A percentile compares a stretch with the other conserved stretches of the same genome.
phyloP scores from a whole-genome alignment of 2,888 invertebrate species.

The Noctua janthe region DNA sequence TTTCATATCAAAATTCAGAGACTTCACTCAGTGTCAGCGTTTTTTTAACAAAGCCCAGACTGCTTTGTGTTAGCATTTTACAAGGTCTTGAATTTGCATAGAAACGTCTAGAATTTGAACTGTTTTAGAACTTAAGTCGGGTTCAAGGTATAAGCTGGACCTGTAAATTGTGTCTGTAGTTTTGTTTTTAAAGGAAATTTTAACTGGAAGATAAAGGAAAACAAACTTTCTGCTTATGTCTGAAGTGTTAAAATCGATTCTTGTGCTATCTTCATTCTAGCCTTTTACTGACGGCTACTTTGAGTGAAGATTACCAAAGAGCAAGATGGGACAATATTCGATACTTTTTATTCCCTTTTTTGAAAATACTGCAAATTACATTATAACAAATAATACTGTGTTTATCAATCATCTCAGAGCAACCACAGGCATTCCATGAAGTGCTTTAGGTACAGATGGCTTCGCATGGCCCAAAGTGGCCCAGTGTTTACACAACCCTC shows the following conservation, averaged over 20 bases:
- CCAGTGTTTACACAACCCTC: conserved; percentile 13
- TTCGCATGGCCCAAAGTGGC: not conserved
- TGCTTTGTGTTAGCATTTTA: conserved; percentile 35
- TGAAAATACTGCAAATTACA: not conserved
- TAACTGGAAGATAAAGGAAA: not conserved
- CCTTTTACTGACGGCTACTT: no score
- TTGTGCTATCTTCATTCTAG: not conserved
- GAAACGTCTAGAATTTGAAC: conserved; percentile 41
- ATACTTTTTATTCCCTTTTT: not conserved
- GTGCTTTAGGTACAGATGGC: not conserved
- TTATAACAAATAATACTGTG: no score
- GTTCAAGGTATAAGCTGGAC: not conserved
- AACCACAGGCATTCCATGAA: not conserved
- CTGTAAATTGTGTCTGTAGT: not conserved
- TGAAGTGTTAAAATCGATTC: not conserved
- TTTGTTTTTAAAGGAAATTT: conserved; percentile 3
- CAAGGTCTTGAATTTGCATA: conserved; percentile 46
- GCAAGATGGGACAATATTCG: not conserved
- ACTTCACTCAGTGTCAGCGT: conserved; percentile 39
- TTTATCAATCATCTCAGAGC: not conserved
- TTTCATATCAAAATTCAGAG: conserved; percentile 31
- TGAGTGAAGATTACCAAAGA: no score
- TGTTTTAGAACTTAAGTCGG: conserved; percentile 27
- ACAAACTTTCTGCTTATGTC: no score
- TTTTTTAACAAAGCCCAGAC: conserved; percentile 27